Evolutionary conservation across 2,113 vertebrate genomes (phyloP).

Genomic region (Patagioenas fasciata): DNA sequence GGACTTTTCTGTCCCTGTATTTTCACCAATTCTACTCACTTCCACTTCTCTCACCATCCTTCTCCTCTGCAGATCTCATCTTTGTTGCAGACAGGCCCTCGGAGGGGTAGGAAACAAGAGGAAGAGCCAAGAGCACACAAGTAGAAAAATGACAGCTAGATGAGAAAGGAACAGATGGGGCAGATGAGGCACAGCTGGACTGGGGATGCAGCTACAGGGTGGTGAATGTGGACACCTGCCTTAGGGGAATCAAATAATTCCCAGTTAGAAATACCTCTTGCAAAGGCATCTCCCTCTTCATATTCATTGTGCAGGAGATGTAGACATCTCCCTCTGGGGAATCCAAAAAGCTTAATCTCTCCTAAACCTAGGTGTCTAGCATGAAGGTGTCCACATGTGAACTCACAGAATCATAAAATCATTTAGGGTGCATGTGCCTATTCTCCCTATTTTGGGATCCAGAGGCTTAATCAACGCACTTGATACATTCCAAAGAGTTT

Average conservation of each 20-base stretch:
- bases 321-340: not conserved
- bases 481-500: not conserved
- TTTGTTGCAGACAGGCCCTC: not conserved
- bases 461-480: not conserved
- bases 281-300: not conserved
- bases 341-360: not conserved
- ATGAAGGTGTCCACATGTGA: not conserved
- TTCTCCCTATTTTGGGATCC: not conserved
- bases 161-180: not conserved
- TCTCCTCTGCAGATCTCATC: not conserved
- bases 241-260: not conserved
- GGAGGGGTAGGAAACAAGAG: not conserved
- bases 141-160: not conserved
- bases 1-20: not conserved
- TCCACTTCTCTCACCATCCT: not conserved
- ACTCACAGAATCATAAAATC: too few relatives aligned
- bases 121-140: not conserved
- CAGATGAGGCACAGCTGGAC: not conserved
- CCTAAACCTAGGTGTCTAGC: not conserved
- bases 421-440: not conserved
- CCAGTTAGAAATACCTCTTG: not conserved
- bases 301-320: not conserved
- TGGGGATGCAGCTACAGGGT: not conserved
- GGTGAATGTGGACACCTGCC: not conserved
- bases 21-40: not conserved